These are phyloP conservation scores for Drosophila setosimentum DNA, from an alignment of 2,888 invertebrate species.

Conservation along the genomic window DNA sequence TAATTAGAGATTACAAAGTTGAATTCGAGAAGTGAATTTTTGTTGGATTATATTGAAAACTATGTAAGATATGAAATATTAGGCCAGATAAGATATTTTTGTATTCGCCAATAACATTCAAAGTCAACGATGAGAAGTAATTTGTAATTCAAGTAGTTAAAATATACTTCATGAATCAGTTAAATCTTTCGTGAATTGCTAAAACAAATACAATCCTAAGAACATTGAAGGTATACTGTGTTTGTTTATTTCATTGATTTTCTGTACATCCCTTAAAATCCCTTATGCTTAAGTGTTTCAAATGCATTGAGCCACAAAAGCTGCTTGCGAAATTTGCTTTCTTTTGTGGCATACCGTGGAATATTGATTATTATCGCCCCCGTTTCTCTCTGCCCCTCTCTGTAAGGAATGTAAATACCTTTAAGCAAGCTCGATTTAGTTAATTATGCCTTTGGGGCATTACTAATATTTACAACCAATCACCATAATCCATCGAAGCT, in stretches of 20 bases:
- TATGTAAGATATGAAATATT: background rate
- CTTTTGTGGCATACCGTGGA: background rate
- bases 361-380: background rate
- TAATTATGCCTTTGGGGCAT: constrained; percentile 8
- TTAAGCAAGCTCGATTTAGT: constrained; percentile 3
- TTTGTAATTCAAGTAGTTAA: background rate
- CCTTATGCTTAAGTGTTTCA: background rate
- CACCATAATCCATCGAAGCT: constrained; percentile 56
- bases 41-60: background rate
- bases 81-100: background rate
- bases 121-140: background rate
- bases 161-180: background rate
- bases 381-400: background rate
- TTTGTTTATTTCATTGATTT: background rate
- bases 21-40: background rate
- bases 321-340: background rate
- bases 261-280: background rate
- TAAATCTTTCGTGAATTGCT: background rate
- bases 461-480: constrained; percentile 49
- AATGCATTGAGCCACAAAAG: background rate
- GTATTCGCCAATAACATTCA: too few relatives aligned
- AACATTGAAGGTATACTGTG: background rate
- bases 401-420: background rate
- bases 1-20: constrained; percentile 42
- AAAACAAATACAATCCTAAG: background rate